A percentile compares a stretch with the other conserved stretches of the same genome.
Conservation (phyloP, 2,888 invertebrate genomes). For the Unio delphinus region DNA sequence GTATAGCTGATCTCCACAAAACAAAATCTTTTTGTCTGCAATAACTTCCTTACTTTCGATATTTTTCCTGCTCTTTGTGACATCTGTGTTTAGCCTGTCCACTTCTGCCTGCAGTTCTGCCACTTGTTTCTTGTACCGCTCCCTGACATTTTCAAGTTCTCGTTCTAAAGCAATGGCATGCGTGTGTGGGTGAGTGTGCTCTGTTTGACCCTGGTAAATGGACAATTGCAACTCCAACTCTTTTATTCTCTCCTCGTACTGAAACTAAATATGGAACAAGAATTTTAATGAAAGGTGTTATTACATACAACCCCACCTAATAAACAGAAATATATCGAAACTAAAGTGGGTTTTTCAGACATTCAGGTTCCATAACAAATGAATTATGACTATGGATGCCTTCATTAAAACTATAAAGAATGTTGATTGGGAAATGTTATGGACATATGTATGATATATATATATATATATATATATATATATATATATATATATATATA, state of each 20-base stretch:
- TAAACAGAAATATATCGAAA: too few relatives aligned
- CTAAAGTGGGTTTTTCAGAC: too few relatives aligned
- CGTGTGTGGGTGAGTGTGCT: slow-evolving; percentile 61
- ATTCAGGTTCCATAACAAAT: too few relatives aligned
- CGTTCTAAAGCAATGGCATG: slow-evolving; percentile 60
- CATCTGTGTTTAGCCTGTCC: slow-evolving; percentile 51
- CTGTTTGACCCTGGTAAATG: slow-evolving; percentile 41
- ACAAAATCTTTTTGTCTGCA: not conserved
- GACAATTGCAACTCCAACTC: slow-evolving; percentile 62
- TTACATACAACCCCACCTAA: not conserved
- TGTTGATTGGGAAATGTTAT: too few relatives aligned
- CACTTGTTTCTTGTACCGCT: slow-evolving; percentile 55
- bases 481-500: too few relatives aligned
- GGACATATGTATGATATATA: too few relatives aligned
- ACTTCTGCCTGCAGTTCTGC: slow-evolving; percentile 57
- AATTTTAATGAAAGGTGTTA: not conserved
- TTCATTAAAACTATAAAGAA: too few relatives aligned
- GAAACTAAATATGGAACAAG: slow-evolving; percentile 46
- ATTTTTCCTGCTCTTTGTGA: slow-evolving; percentile 44
- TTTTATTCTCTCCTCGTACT: slow-evolving; percentile 66
- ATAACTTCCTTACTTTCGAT: slow-evolving; percentile 31
- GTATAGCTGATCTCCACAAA: too few relatives aligned
- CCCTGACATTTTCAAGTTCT: slow-evolving; percentile 64
- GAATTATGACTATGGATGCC: too few relatives aligned
- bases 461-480: too few relatives aligned